A percentile compares a stretch with the other conserved stretches of the same genome.
These are phyloP conservation scores for Vespertilio murinus DNA, from an alignment of 2,797 vertebrate species.

Conservation along the genomic window DNA sequence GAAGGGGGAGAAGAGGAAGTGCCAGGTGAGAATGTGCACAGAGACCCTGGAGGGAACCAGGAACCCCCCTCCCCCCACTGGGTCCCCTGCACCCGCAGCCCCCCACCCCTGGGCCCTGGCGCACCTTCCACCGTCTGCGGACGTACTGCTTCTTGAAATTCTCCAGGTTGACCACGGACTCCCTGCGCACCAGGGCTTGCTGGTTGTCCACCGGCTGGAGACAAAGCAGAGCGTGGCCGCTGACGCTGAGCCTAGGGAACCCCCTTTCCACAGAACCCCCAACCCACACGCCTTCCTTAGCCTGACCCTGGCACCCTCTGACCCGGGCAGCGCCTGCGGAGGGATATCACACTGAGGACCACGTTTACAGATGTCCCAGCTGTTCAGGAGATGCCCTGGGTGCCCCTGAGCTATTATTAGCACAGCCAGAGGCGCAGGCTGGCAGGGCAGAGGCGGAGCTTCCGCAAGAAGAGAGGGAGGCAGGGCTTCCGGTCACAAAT, in stretches of 20 bases:
- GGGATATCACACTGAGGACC: background rate
- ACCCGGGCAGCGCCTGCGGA: background rate
- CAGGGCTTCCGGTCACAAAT: background rate
- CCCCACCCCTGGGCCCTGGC: background rate
- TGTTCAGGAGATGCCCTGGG: background rate
- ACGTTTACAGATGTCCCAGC: background rate
- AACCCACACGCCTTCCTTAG: background rate
- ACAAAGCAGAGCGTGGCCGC: constrained; percentile 72
- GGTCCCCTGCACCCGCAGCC: accelerated
- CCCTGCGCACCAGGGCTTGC: constrained; percentile 93
- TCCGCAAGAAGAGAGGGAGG: background rate
- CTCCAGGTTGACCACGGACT: constrained; percentile 94
- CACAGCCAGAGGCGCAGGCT: background rate
- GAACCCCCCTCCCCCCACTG: accelerated
- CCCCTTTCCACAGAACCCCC: background rate
- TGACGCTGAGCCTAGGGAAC: background rate
- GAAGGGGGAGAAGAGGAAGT: background rate
- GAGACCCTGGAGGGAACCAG: background rate
- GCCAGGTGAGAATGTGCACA: background rate
- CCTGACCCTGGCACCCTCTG: background rate
- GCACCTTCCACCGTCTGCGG: constrained; percentile 95
- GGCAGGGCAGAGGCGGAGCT: background rate
- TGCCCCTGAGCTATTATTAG: background rate
- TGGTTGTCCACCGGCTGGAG: constrained; percentile 91
- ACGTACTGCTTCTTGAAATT: constrained; percentile 95